phyloP scores from a whole-genome alignment of 1,140 invertebrate species.

The Drosophila micromelanica region DNA sequence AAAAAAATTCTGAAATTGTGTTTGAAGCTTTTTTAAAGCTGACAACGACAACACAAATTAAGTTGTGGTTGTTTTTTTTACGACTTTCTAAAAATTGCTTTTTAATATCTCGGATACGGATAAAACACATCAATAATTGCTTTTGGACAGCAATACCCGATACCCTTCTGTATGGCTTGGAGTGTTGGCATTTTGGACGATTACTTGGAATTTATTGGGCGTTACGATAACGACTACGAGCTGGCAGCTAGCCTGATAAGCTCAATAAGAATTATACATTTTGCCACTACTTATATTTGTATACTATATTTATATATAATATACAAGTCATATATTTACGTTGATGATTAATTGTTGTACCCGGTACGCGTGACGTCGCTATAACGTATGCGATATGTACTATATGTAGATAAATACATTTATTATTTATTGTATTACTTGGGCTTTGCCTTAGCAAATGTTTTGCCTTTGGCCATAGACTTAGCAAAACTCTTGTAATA shows the following conservation, averaged over 20 bases:
- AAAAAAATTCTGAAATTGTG: too few species aligned
- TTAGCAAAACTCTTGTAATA: too few species aligned
- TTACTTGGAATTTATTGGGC: background rate
- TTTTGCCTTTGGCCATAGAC: too few species aligned
- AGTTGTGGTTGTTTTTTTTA: too few species aligned
- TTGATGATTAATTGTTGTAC: background rate
- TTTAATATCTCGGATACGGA: background rate
- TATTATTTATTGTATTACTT: background rate
- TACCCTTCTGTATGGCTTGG: background rate
- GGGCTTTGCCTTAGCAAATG: background rate
- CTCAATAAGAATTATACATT: background rate
- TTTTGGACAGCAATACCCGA: background rate
- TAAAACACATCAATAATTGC: background rate
- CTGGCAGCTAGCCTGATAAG: background rate
- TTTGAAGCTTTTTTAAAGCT: too few species aligned
- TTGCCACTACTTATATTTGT: background rate
- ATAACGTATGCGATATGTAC: background rate
- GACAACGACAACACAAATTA: too few species aligned
- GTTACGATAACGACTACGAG: slow-evolving; percentile 3
- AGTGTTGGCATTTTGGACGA: background rate
- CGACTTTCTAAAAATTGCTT: background rate
- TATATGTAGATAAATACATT: background rate
- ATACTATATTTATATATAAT: background rate
- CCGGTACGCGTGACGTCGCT: background rate
- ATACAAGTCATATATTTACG: background rate